Conservation (phyloP, 2,113 vertebrate genomes). For the Coptodon rendalli region DNA sequence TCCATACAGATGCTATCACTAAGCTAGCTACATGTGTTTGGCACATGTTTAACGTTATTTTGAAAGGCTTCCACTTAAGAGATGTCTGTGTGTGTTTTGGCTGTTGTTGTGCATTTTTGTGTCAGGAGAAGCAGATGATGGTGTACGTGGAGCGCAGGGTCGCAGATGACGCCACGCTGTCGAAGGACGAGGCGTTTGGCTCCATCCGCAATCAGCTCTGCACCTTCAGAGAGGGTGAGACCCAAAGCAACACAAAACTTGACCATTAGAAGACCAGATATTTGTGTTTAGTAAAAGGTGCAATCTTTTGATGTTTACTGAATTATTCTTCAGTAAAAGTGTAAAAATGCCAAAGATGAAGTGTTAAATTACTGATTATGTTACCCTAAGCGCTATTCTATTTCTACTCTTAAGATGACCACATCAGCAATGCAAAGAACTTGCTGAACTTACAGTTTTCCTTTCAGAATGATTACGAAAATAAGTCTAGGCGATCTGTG, state of each 20-base stretch:
- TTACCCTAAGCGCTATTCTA: neutral
- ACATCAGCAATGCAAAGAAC: neutral
- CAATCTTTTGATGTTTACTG: neutral
- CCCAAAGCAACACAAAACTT: neutral
- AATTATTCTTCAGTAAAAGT: neutral
- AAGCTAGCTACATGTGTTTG: neutral
- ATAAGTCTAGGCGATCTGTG: neutral
- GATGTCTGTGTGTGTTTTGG: neutral
- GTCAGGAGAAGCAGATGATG: conserved; percentile 77
- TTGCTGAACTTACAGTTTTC: neutral
- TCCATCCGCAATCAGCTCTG: conserved; percentile 76
- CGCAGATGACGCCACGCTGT: conserved; percentile 69
- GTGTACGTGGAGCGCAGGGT: conserved; percentile 80
- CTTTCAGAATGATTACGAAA: neutral
- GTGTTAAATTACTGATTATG: neutral
- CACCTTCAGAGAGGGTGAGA: conserved; percentile 77
- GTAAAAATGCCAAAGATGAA: neutral
- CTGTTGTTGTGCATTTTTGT: neutral
- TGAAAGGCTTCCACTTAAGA: neutral
- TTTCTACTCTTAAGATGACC: neutral
- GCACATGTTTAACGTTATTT: neutral
- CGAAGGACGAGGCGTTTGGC: conserved; percentile 67
- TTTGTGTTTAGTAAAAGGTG: neutral
- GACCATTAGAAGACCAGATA: neutral
- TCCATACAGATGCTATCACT: neutral